phyloP scores from a whole-genome alignment of 2,888 invertebrate genomes.

The Mimumesa dahlbomi region DNA sequence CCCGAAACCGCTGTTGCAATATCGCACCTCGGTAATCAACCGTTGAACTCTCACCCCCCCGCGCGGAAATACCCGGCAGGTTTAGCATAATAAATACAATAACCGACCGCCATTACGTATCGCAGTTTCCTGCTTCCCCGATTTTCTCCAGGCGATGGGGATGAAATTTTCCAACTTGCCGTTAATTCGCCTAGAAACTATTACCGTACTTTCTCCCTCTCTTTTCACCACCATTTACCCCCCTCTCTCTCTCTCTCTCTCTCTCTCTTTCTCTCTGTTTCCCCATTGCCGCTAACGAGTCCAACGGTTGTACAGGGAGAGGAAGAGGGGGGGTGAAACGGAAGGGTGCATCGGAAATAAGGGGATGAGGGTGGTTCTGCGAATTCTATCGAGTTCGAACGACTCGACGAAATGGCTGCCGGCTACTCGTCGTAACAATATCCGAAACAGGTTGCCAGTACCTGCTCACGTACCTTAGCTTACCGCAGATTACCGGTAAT shows the following conservation, averaged over 20 bases:
- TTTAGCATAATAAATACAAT: constrained; percentile 39
- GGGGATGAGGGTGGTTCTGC: constrained; percentile 16
- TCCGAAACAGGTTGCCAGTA: constrained; percentile 69
- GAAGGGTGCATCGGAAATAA: constrained; percentile 26
- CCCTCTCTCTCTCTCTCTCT: background rate
- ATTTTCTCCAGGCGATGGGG: no score
- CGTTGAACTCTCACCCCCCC: no score
- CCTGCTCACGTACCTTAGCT: constrained; percentile 68
- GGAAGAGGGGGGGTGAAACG: background rate
- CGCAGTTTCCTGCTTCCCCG: background rate
- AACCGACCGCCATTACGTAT: constrained; percentile 13
- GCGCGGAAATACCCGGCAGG: no score
- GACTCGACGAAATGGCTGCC: constrained; percentile 63
- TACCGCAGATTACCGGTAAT: constrained; percentile 74
- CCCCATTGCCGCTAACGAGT: constrained; percentile 44
- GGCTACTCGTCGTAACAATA: constrained; percentile 69
- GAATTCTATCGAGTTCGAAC: constrained; percentile 57
- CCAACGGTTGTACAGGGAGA: no score
- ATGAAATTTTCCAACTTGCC: no score
- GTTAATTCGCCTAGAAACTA: background rate
- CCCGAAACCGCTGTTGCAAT: constrained; percentile 7
- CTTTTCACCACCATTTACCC: background rate
- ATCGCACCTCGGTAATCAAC: constrained; percentile 25
- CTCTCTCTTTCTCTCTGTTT: constrained; percentile 9
- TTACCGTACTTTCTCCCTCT: background rate